These are phyloP conservation scores for Oegoconia quadripuncta DNA, from an alignment of 2,888 invertebrate species.

Conservation along the genomic window DNA sequence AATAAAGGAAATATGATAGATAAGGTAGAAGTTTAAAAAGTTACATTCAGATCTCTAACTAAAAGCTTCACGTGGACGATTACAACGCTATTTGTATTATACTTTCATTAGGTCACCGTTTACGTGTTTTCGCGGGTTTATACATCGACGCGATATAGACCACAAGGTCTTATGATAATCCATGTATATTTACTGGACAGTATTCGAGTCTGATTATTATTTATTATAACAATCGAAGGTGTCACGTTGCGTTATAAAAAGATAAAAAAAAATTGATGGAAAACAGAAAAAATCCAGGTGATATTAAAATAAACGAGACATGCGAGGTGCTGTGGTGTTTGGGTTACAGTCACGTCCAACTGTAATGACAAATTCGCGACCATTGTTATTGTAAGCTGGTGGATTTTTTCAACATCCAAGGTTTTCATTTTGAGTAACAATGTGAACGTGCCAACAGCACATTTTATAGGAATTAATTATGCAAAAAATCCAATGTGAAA, in stretches of 20 bases:
- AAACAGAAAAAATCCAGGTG: constrained; percentile 55
- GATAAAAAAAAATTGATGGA: constrained; percentile 45
- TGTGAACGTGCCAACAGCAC: constrained; percentile 64
- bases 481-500: constrained; percentile 35
- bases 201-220: constrained; percentile 21
- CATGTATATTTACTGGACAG: constrained; percentile 28
- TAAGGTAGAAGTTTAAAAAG: no score
- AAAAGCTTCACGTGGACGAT: constrained; percentile 42
- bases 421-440: constrained; percentile 62
- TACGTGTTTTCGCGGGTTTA: constrained; percentile 20
- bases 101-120: constrained; percentile 38
- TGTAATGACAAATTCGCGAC: constrained; percentile 69
- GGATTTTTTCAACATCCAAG: constrained; percentile 62
- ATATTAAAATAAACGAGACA: constrained; percentile 65
- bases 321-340: constrained; percentile 50
- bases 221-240: constrained; percentile 33
- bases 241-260: constrained; percentile 60
- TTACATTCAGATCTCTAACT: no score
- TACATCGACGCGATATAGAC: constrained; percentile 27
- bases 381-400: constrained; percentile 59
- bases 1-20: no score
- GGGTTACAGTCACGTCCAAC: constrained; percentile 64
- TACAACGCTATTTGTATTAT: constrained; percentile 23
- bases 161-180: constrained; percentile 52
- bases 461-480: constrained; percentile 63